Evolutionary conservation across 1,140 invertebrate genomes (phyloP).

Genomic region (Andrena cerasifolii): DNA sequence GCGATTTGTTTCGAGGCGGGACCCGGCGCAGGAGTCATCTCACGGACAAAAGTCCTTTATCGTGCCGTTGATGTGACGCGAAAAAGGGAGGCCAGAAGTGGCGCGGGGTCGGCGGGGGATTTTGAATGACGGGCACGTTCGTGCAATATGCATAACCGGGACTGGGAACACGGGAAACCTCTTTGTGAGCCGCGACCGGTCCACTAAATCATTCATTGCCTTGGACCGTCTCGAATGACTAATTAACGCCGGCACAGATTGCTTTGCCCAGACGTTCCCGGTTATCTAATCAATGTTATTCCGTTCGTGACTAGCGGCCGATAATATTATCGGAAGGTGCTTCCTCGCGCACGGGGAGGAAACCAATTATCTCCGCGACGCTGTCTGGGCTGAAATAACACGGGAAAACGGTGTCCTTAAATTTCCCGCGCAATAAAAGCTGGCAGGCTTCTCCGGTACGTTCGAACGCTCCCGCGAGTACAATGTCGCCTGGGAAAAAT

Average conservation of each 20-base stretch:
- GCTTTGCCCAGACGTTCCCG: conserved; percentile 56
- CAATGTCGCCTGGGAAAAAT: not conserved
- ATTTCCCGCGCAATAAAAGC: conserved; percentile 3
- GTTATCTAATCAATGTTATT: conserved; percentile 60
- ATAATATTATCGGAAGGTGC: not conserved
- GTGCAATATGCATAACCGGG: conserved; percentile 80
- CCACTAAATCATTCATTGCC: conserved; percentile 76
- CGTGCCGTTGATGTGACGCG: conserved; percentile 45
- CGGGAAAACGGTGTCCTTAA: not conserved
- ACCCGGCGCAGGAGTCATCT: conserved; percentile 31
- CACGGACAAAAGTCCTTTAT: conserved; percentile 50
- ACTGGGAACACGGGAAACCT: conserved; percentile 79
- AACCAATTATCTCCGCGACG: too few relatives aligned
- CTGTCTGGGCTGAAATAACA: not conserved
- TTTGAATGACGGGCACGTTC: conserved; percentile 79
- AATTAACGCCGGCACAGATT: conserved; percentile 66
- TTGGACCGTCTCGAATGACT: conserved; percentile 71
- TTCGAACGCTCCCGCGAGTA: not conserved
- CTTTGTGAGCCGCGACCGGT: conserved; percentile 74
- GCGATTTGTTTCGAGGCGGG: conserved; percentile 21
- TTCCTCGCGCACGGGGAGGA: not conserved
- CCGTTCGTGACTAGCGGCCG: not conserved
- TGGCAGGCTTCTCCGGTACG: too few relatives aligned
- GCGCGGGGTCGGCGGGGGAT: conserved; percentile 55
- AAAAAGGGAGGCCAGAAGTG: conserved; percentile 55